phyloP scores from a whole-genome alignment of 2,888 invertebrate species.

The Liopterus haemorrhoidalis region DNA sequence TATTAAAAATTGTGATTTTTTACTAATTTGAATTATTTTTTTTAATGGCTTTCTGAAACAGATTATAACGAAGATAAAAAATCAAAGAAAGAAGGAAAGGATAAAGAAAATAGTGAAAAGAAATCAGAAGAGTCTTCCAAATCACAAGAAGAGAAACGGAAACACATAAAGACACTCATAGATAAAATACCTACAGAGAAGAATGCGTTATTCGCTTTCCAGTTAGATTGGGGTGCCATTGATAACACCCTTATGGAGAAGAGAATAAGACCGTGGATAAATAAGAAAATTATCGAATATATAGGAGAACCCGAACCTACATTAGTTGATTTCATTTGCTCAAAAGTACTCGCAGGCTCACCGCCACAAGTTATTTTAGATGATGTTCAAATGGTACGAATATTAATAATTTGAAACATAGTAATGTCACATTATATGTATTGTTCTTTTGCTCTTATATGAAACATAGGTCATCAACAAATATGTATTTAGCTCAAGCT shows the following conservation, averaged over 20 bases:
- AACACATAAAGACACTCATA: constrained; percentile 93
- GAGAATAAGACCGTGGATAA: constrained; percentile 98
- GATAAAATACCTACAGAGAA: constrained; percentile 98
- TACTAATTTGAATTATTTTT: background rate
- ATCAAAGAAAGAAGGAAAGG: constrained; percentile 44
- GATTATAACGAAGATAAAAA: constrained; percentile 55
- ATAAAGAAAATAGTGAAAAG: constrained; percentile 46
- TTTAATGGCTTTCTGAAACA: background rate
- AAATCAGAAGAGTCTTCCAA: constrained; percentile 56
- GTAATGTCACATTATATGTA: background rate
- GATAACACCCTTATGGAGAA: constrained; percentile 81
- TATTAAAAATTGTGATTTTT: background rate
- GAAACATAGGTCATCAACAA: too few species aligned
- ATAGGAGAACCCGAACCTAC: constrained; percentile 99
- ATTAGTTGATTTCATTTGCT: constrained; percentile 98
- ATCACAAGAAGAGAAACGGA: constrained; percentile 89
- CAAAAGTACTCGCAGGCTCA: constrained; percentile 90
- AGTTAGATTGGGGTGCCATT: constrained; percentile 81
- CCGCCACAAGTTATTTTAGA: constrained; percentile 91
- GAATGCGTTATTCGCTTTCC: constrained; percentile 90
- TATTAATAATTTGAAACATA: constrained; percentile 18
- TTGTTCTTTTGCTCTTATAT: constrained; percentile 9
- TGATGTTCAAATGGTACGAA: constrained; percentile 97
- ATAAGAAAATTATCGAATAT: constrained; percentile 99
- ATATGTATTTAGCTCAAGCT: too few species aligned